Base-by-base conservation (phyloP, 2,113 vertebrate species). In the Limnothrissa miodon region DNA sequence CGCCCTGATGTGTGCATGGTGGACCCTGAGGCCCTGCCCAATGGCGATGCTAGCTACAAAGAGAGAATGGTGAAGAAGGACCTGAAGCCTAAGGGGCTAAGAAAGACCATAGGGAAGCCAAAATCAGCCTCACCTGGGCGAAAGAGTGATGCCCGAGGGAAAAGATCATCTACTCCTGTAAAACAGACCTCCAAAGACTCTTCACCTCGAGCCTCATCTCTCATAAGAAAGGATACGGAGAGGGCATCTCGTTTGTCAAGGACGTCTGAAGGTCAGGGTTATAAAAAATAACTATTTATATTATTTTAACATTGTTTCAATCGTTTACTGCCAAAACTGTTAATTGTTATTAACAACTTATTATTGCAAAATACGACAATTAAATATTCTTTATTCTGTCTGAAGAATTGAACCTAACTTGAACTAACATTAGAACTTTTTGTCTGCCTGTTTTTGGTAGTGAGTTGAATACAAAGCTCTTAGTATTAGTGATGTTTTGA, bases 1-100 rank as follows among this genome's bases (percentile, higher is more conserved):
- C 96, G 95, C 83, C 97, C 98, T 6, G 97, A 99, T 51, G 98
- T 98, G 81, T 99, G 98, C 93, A 99, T 99, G 98, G 96, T 97
- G 23, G 97, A 99, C 88, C 98, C 98, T 0, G 98, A 99, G 86
- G 89, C 95, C 81, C 92, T 98, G 86, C 90, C 94, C 56, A 95
- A 95, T 82, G 96, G 97, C 33, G 93, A 95, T 86, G 92, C 87
- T 85, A 74, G 33, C 66, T 94, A 94, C 89, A 93, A 94, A 81
- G 97, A 98, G 53, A 96, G 95, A 91, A 90, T 93, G 45, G 89
- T 95, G 25, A 98, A 96, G 88, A 99, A 97, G 83, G 97, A 98
- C 78, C 81, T 94, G 78, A 99, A 97, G 90, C 93, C 95, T 56
- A 96, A 96, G 92, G 92, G 94, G 29, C 91, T 95, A 23, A 95